Evolutionary conservation across 2,888 invertebrate genomes (phyloP).

Genomic region (Beris morrisii): DNA sequence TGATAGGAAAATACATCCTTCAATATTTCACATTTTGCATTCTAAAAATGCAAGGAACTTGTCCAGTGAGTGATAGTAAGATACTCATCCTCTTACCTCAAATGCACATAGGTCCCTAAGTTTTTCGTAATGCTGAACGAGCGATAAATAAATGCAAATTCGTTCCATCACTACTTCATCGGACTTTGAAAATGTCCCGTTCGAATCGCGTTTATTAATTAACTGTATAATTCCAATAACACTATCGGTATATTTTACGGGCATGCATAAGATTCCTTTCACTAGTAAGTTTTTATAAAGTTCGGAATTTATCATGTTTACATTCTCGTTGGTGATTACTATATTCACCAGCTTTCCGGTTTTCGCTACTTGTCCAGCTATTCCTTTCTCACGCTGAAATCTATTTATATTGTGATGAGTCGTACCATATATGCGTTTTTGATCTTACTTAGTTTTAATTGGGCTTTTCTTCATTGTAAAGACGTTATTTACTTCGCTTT

Average conservation of each 20-base stretch:
- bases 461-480: neutral
- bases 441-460: constrained; percentile 9
- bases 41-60: neutral
- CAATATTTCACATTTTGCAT: constrained; percentile 6
- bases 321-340: neutral
- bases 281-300: neutral
- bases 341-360: constrained; percentile 9
- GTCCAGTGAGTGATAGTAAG: neutral
- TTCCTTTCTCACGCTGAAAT: constrained; percentile 16
- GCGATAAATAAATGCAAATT: constrained; percentile 35
- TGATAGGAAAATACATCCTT: constrained; percentile 2
- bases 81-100: neutral
- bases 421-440: neutral
- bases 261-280: neutral
- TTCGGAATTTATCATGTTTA: constrained; percentile 1
- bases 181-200: neutral
- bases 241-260: constrained; percentile 1
- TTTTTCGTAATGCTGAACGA: constrained; percentile 28
- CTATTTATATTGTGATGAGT: neutral
- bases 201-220: constrained; percentile 5
- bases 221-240: constrained; percentile 14
- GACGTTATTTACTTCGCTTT: neutral
- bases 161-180: constrained; percentile 1
- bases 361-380: constrained; percentile 11
- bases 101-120: constrained; percentile 24